phyloP scores from a whole-genome alignment of 30 jellyfish, hydroid and myxozoan genomes.

The Pseudorhiza aurosa region DNA sequence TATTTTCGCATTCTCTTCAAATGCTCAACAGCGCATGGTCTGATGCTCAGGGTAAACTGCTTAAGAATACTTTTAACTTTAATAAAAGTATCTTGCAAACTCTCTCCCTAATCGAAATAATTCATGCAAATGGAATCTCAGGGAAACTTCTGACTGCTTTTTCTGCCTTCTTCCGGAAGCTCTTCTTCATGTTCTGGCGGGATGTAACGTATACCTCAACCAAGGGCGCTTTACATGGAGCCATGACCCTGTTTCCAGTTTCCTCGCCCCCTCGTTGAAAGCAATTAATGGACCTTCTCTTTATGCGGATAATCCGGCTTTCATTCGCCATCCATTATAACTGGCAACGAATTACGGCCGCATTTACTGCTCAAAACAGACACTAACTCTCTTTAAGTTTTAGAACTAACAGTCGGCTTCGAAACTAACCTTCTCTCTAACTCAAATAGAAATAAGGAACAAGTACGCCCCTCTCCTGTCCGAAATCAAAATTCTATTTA shows the following conservation, averaged over 20 bases:
- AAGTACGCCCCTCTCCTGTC: no score
- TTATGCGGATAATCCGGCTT: no score
- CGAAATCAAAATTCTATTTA: no score
- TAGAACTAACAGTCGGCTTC: no score
- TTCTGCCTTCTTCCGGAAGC: background rate
- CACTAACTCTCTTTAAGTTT: no score
- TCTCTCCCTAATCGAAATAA: background rate
- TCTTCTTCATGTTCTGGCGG: slow-evolving; percentile 1
- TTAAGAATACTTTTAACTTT: background rate
- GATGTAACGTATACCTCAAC: slow-evolving; percentile 3
- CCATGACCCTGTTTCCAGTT: background rate
- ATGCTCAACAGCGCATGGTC: background rate
- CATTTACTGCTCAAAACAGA: no score
- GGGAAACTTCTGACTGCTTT: background rate
- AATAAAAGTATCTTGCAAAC: background rate
- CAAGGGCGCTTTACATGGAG: slow-evolving; percentile 15
- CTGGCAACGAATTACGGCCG: no score
- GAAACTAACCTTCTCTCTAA: no score
- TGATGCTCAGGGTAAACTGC: background rate
- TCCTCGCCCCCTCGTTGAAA: no score
- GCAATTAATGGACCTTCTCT: no score
- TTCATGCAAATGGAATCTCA: background rate
- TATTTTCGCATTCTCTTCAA: background rate
- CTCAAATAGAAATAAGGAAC: background rate
- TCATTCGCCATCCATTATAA: no score